Base-by-base conservation (phyloP, 2,888 invertebrate genomes). In the Timema podura region DNA sequence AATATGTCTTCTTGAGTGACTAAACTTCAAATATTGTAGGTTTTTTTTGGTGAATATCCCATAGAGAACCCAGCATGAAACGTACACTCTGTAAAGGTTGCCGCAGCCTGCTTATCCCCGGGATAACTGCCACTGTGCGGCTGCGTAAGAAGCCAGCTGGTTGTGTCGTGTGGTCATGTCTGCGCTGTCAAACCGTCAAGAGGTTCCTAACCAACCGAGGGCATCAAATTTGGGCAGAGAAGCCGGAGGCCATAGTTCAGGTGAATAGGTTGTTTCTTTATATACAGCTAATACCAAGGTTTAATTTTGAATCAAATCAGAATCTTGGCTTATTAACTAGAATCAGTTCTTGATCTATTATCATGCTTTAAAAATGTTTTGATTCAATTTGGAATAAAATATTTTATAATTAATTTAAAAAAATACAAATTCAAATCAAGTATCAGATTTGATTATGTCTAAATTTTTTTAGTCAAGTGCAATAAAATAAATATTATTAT, bases 51-150 rank as follows among this genome's bases (percentile, higher is more conserved):
- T n/a, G 2, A 49, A 1, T n/a, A 49, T 49, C 10, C 51, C 10
- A 45, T 45, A 61, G 61, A 45, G 86, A 87, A 75, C 85, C 86
- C n/a, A 82, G 85, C 68, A 78, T 88, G 57, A 88, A 88, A 76
- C 81, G 86, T 67, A 85, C 85, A 70, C 78, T 87, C 64, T 88
- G 88, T 75, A 87, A 87, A 77, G 83, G 82, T 74, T 88, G 88
- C 75, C 82, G 84, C 68, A 82, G 84, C 69, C 81, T 85, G 7
- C 79, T 88, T 0, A 80, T 86, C 59, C 79, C 85, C 46, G 83
- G 85, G 47, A 79, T 83, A 69, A 84, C 87, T 6, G 85, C 83
- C 0, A 83, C 77, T 74, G 82, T 86, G 74, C 83, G 84, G 75
- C 77, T 86, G 11, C 81, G 81, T 75, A 83, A 78, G 15, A 85